phyloP scores from a whole-genome alignment of 2,113 vertebrate species.

The Eptesicus fuscus region DNA sequence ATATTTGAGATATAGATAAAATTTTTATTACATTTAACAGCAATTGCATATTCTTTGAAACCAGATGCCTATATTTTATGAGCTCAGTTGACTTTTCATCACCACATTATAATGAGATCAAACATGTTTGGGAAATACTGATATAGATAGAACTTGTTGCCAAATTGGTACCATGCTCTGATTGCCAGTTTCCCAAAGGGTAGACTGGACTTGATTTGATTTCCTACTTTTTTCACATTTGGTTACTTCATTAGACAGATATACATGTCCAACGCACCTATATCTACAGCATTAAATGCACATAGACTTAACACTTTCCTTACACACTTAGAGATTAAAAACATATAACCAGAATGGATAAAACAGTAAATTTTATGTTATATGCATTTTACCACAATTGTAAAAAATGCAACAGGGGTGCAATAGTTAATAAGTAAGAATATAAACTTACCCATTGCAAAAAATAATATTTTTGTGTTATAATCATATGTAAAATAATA shows the following conservation, averaged over 20 bases:
- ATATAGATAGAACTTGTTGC: constrained; percentile 5
- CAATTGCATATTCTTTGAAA: not conserved
- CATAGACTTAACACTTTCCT: not conserved
- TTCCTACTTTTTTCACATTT: constrained; percentile 27
- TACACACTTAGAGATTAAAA: not conserved
- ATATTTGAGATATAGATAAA: constrained; percentile 11
- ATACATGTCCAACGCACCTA: not conserved
- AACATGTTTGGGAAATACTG: constrained; percentile 4
- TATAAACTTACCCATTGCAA: not conserved
- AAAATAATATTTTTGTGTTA: constrained; percentile 7
- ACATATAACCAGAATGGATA: not conserved
- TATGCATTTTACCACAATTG: not conserved
- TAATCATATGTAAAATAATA: constrained; percentile 2
- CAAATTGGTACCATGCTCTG: not conserved
- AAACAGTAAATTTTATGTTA: constrained; percentile 26
- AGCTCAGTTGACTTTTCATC: constrained; percentile 42
- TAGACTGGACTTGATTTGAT: not conserved
- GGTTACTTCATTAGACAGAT: not conserved
- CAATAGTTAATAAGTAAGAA: not conserved
- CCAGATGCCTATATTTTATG: not conserved
- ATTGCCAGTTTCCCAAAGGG: constrained; percentile 27
- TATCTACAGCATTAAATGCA: not conserved
- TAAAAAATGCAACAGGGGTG: not conserved
- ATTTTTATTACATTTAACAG: not conserved
- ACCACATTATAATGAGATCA: not conserved